Evolutionary conservation across 2,888 invertebrate genomes (phyloP).

Genomic region (Scelioninae gen. 1): DNA sequence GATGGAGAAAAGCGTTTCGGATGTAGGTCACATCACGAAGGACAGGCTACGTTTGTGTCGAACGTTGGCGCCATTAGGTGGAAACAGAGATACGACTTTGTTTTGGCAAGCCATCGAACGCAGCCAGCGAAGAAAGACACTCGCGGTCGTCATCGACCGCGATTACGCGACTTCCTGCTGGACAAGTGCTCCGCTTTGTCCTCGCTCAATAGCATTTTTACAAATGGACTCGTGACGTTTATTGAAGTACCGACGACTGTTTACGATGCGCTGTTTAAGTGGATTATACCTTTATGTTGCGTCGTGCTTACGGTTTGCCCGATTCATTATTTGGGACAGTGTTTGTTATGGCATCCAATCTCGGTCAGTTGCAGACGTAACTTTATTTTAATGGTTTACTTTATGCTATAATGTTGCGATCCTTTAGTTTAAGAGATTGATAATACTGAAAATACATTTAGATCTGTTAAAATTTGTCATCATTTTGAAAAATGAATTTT

Average conservation of each 20-base stretch:
- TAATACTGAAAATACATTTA: too few species aligned
- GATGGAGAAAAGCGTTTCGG: constrained; percentile 22
- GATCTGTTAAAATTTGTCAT: too few species aligned
- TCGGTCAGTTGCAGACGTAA: background rate
- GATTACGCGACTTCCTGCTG: constrained; percentile 19
- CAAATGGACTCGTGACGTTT: constrained; percentile 38
- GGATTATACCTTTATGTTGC: constrained; percentile 15
- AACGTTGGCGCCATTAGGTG: constrained; percentile 72
- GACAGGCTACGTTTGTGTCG: constrained; percentile 73
- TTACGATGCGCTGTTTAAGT: constrained; percentile 13
- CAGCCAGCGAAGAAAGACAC: constrained; percentile 19
- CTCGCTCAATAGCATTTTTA: constrained; percentile 14
- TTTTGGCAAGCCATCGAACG: constrained; percentile 31
- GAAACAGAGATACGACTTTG: constrained; percentile 59
- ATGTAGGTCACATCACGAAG: constrained; percentile 71
- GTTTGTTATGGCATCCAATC: constrained; percentile 10
- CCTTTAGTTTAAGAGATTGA: too few species aligned
- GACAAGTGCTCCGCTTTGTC: constrained; percentile 28
- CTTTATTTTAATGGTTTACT: background rate
- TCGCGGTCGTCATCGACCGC: constrained; percentile 21
- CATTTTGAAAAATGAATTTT: too few species aligned
- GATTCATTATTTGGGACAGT: constrained; percentile 14
- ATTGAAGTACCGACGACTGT: constrained; percentile 16
- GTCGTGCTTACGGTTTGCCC: constrained; percentile 13
- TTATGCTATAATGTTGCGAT: too few species aligned